A percentile compares a stretch with the other conserved stretches of the same genome.
Conservation (phyloP, 2,113 vertebrate genomes). For the Egretta garzetta region DNA sequence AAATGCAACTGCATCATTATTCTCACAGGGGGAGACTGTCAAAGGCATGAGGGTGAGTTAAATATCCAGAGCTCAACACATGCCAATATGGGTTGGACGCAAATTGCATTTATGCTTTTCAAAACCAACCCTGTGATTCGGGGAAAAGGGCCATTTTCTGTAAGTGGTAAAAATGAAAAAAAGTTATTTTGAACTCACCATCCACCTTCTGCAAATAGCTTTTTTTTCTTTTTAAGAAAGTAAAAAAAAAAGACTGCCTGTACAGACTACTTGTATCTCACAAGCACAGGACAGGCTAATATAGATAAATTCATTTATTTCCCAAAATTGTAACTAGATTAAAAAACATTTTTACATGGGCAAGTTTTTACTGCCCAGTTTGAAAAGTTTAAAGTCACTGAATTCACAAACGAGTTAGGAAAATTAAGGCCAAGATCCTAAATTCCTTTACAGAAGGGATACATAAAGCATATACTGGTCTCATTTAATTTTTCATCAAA, state of each 20-base stretch:
- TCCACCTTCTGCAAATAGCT: not conserved
- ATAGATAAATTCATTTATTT: not conserved
- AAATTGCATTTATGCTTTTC: not conserved
- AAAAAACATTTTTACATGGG: not conserved
- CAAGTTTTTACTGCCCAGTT: not conserved
- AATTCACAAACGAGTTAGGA: not conserved
- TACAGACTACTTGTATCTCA: not conserved
- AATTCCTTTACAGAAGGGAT: slow-evolving; percentile 25
- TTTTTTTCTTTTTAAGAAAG: not conserved
- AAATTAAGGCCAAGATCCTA: not conserved
- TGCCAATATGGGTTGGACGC: not conserved
- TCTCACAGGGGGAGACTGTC: not conserved
- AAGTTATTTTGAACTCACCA: not conserved
- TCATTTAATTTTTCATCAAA: slow-evolving; percentile 31
- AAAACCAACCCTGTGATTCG: not conserved
- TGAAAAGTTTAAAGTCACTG: not conserved
- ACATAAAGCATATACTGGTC: not conserved
- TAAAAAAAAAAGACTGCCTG: not conserved
- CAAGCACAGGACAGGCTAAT: not conserved
- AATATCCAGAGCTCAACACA: not conserved
- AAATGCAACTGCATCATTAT: not conserved
- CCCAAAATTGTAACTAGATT: not conserved
- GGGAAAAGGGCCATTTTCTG: not conserved
- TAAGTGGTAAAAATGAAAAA: not conserved
- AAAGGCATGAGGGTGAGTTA: not conserved